These are phyloP conservation scores for Aspidapion aeneum DNA, from an alignment of 2,888 invertebrate genomes.

Conservation along the genomic window DNA sequence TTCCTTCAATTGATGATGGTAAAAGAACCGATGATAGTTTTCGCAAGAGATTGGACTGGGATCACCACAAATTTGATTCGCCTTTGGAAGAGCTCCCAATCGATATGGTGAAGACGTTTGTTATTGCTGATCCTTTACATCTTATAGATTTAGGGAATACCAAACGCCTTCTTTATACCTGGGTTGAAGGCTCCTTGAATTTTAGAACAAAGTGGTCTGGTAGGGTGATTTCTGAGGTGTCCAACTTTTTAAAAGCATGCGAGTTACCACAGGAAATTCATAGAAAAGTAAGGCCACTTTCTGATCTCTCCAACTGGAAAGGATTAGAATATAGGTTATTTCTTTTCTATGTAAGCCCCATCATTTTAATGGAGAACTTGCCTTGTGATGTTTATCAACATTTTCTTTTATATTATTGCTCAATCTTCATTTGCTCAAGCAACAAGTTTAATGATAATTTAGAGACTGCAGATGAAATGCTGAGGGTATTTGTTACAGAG, in stretches of 20 bases:
- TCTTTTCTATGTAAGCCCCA: slow-evolving; percentile 21
- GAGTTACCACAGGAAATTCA: slow-evolving; percentile 27
- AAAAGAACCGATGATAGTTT: slow-evolving; percentile 20
- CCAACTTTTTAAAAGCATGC: slow-evolving; percentile 19
- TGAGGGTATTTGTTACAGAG: slow-evolving; percentile 25
- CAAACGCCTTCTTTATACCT: slow-evolving; percentile 24
- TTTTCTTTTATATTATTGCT: slow-evolving; percentile 22
- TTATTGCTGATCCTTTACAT: slow-evolving; percentile 22
- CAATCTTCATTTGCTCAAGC: slow-evolving; percentile 25
- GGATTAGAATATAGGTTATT: slow-evolving; percentile 23
- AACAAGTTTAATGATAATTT: slow-evolving; percentile 18
- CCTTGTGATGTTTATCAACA: slow-evolving; percentile 21
- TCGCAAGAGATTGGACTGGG: slow-evolving; percentile 14
- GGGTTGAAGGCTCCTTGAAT: slow-evolving; percentile 26
- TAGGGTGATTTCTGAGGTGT: slow-evolving; percentile 18
- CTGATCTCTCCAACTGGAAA: slow-evolving; percentile 23
- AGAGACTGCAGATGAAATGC: slow-evolving; percentile 23
- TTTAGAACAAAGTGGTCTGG: slow-evolving; percentile 26
- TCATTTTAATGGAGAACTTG: slow-evolving; percentile 17
- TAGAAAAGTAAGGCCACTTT: slow-evolving; percentile 21
- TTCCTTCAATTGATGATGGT: slow-evolving; percentile 15
- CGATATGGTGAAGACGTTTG: slow-evolving; percentile 22
- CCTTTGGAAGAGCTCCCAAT: slow-evolving; percentile 15
- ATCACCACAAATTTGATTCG: slow-evolving; percentile 20
- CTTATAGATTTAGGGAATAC: slow-evolving; percentile 21